A percentile compares a stretch with the other conserved stretches of the same genome.
phyloP scores from a whole-genome alignment of 2,113 vertebrate genomes.

The Cricetomys ansorgei region DNA sequence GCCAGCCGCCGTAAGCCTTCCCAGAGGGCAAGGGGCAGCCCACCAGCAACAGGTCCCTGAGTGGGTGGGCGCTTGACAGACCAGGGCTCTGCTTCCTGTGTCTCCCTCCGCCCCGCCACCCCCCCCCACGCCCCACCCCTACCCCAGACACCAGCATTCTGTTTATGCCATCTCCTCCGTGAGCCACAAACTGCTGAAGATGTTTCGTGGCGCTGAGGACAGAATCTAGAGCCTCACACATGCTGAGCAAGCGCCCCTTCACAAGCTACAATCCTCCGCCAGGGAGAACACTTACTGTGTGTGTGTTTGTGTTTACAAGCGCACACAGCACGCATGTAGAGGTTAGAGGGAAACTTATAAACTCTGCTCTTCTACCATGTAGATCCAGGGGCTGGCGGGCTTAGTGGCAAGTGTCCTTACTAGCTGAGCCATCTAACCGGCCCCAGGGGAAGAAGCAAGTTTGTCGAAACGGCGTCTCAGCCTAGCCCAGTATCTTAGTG shows the following conservation, averaged over 20 bases:
- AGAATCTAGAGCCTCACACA: background rate
- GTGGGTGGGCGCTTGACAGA: background rate
- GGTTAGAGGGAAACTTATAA: too few relatives aligned
- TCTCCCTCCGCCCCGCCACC: too few relatives aligned
- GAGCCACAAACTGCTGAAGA: rapidly evolving
- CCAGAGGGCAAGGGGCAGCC: background rate
- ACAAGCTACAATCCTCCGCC: background rate
- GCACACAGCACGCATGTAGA: too few relatives aligned
- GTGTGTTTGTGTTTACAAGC: background rate
- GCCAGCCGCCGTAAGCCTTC: too few relatives aligned
- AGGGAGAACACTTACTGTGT: background rate
- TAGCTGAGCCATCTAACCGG: background rate
- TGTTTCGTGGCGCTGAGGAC: background rate
- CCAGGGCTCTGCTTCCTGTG: background rate
- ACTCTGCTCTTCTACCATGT: background rate
- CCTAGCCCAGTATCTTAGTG: background rate
- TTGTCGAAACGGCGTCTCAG: too few relatives aligned
- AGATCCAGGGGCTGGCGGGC: background rate
- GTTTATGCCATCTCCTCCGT: rapidly evolving
- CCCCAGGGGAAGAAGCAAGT: background rate
- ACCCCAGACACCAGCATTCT: background rate
- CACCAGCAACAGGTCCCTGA: rapidly evolving
- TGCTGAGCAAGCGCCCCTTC: background rate
- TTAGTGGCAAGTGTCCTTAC: background rate
- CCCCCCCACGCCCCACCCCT: too few relatives aligned